Evolutionary conservation across 1,140 invertebrate species (phyloP).

Genomic region (Drosophila ficusphila): DNA sequence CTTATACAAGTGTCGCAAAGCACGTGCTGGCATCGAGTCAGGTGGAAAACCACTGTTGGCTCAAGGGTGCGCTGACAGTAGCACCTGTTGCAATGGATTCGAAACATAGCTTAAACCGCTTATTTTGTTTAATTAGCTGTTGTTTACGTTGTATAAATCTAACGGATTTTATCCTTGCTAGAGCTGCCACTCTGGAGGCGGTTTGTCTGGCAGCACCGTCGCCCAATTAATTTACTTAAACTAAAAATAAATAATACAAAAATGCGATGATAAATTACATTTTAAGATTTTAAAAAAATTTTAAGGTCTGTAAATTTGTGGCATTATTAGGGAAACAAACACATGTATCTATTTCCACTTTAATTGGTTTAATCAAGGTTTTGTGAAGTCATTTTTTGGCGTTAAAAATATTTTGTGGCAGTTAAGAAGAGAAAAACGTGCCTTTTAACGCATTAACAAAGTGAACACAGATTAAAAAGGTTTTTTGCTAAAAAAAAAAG

Average conservation of each 20-base stretch:
- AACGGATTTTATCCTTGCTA: constrained; percentile 10
- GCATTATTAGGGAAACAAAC: background rate
- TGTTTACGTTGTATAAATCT: background rate
- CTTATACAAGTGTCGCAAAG: constrained; percentile 30
- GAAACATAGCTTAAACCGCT: constrained; percentile 27
- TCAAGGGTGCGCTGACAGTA: background rate
- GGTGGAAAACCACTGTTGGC: constrained; percentile 4
- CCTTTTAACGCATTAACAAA: background rate
- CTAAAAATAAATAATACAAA: no score
- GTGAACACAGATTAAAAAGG: background rate
- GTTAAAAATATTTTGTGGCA: background rate
- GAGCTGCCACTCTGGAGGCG: background rate
- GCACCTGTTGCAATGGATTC: constrained; percentile 52
- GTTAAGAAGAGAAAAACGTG: background rate
- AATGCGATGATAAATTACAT: no score
- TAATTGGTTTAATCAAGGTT: background rate
- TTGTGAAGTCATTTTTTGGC: background rate
- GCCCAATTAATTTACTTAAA: background rate
- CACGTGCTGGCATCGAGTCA: constrained; percentile 54
- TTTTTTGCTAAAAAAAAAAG: background rate
- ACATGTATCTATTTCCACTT: background rate
- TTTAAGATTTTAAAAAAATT: background rate
- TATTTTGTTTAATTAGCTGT: no score
- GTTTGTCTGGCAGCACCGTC: background rate
- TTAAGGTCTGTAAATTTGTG: background rate